Percentiles rank a stretch among this genome's conserved stretches.
These are phyloP conservation scores for Porites evermanni DNA, from an alignment of 92 coral and sea anemone genomes.

Conservation along the genomic window DNA sequence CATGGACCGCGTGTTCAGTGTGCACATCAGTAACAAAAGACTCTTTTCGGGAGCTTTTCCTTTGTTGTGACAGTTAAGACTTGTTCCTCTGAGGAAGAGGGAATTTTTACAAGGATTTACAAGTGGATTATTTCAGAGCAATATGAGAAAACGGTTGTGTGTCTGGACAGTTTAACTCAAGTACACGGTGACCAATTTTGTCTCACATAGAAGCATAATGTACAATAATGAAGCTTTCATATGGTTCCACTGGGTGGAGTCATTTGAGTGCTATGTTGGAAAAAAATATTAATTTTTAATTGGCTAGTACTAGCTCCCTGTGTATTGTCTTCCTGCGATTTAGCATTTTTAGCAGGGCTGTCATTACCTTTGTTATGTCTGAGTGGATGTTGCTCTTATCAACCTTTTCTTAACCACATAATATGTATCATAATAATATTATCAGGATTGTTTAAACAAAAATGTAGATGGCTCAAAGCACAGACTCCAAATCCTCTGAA, in stretches of 20 bases:
- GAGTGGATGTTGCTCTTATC: too few relatives aligned
- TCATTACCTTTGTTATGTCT: too few relatives aligned
- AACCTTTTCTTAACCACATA: too few relatives aligned
- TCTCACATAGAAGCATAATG: slow-evolving; percentile 20
- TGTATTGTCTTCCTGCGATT: slow-evolving; percentile 2
- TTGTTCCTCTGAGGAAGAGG: slow-evolving; percentile 8
- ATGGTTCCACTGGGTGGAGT: not conserved
- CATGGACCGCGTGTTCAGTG: slow-evolving; percentile 95
- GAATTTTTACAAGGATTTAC: not conserved
- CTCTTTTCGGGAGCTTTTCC: slow-evolving; percentile 6
- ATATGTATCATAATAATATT: too few relatives aligned
- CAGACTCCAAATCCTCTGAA: too few relatives aligned
- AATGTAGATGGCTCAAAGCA: too few relatives aligned
- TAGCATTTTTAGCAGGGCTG: not conserved
- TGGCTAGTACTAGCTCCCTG: not conserved
- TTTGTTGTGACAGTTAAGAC: slow-evolving; percentile 5
- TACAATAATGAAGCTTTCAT: slow-evolving; percentile 18
- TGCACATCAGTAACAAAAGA: slow-evolving; percentile 83
- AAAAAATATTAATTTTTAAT: not conserved
- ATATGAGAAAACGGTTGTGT: not conserved
- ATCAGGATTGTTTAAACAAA: too few relatives aligned
- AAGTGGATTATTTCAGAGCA: slow-evolving; percentile 1
- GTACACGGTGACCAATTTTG: slow-evolving; percentile 20
- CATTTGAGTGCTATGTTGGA: not conserved
- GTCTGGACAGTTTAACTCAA: not conserved